Conservation (phyloP, 64 coral and sea anemone species). For the Stichodactyla helianthus region DNA sequence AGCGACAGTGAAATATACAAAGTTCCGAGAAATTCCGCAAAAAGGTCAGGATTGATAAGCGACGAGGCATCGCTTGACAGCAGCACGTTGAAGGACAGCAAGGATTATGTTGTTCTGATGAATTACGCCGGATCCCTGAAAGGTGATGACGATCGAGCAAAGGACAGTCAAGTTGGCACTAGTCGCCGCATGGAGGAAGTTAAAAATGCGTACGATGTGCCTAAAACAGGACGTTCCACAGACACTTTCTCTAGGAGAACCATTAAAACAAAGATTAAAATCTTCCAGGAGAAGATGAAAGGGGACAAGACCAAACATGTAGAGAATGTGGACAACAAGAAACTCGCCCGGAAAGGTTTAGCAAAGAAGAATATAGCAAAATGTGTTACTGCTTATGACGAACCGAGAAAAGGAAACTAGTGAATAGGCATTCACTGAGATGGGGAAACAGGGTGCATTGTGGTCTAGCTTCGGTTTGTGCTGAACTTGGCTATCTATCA, state of each 20-base stretch:
- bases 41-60: not conserved
- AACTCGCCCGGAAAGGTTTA: not conserved
- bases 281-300: slow-evolving; percentile 15
- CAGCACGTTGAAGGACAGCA: not conserved
- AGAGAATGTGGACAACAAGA: not conserved
- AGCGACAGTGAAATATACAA: not conserved
- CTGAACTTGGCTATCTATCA: too few species aligned
- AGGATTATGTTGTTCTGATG: not conserved
- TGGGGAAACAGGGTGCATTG: too few species aligned
- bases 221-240: not conserved
- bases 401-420: not conserved
- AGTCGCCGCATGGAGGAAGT: not conserved
- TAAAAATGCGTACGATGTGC: not conserved
- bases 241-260: not conserved
- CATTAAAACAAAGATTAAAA: slow-evolving; percentile 1
- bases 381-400: not conserved
- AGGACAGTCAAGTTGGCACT: not conserved
- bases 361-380: not conserved
- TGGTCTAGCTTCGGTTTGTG: too few species aligned
- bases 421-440: too few species aligned
- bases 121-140: not conserved
- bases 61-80: not conserved
- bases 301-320: not conserved
- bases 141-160: not conserved
- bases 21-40: not conserved